A percentile compares a stretch with the other conserved stretches of the same genome.
Evolutionary conservation across 2,888 invertebrate species (phyloP).

Genomic region (Luperina nickerlii): DNA sequence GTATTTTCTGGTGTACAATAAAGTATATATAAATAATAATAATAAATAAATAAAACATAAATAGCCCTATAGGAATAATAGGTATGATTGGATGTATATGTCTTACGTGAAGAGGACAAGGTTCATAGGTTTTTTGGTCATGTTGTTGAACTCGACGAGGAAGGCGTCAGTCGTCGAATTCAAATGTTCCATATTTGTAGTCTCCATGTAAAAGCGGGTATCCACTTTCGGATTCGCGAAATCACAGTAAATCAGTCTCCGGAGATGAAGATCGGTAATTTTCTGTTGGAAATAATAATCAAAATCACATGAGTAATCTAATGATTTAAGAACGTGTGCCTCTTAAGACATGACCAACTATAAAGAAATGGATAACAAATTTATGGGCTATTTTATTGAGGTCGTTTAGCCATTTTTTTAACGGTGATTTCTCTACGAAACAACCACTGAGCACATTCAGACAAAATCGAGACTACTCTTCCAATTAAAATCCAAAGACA

Average conservation of each 20-base stretch:
- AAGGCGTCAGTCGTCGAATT: conserved; percentile 96
- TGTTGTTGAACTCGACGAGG: conserved; percentile 97
- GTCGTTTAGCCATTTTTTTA: neutral
- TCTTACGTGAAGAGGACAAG: conserved; percentile 95
- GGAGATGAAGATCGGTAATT: conserved; percentile 95
- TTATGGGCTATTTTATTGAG: neutral
- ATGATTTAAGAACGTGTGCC: no score
- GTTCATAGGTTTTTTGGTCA: conserved; percentile 99
- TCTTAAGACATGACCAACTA: neutral
- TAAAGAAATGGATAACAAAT: neutral
- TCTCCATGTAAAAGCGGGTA: conserved; percentile 96
- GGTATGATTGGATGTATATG: neutral
- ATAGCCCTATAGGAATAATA: neutral
- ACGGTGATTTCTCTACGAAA: neutral
- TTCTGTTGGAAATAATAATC: conserved; percentile 71
- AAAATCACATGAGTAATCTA: neutral
- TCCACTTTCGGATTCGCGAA: conserved; percentile 98
- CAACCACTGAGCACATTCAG: neutral
- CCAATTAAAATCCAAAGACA: conserved; percentile 1
- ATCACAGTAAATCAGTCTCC: conserved; percentile 97
- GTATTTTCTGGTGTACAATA: no score
- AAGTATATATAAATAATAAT: no score
- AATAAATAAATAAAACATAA: no score
- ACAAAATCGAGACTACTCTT: neutral
- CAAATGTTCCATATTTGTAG: conserved; percentile 94